phyloP scores from a whole-genome alignment of 2,113 vertebrate genomes.

The Azemiops feae region DNA sequence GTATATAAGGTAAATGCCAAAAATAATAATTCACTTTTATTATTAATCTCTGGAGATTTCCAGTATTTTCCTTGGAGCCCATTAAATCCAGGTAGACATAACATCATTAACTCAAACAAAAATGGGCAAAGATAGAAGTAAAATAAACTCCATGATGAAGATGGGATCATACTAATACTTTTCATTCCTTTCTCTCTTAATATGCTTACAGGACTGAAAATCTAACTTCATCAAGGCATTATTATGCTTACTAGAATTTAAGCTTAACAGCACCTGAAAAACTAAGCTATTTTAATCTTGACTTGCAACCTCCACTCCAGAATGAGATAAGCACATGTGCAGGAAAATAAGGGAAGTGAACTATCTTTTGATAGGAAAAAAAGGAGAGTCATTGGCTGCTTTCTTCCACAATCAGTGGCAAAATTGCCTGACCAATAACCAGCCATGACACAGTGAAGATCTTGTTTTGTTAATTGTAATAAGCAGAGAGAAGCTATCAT shows the following conservation, averaged over 20 bases:
- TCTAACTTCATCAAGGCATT: not conserved
- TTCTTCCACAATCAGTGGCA: too few relatives aligned
- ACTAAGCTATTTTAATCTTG: not conserved
- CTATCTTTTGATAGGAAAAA: not conserved
- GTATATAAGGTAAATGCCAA: not conserved
- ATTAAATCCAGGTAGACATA: not conserved
- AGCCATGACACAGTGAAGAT: too few relatives aligned
- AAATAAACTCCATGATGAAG: not conserved
- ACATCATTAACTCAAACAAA: not conserved
- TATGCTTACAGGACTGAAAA: not conserved
- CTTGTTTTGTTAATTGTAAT: too few relatives aligned
- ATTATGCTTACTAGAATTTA: not conserved
- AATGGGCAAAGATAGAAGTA: not conserved
- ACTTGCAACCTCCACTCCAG: not conserved
- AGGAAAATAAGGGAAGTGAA: not conserved
- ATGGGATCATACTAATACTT: not conserved
- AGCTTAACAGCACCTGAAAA: not conserved
- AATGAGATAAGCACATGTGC: not conserved
- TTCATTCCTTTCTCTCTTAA: not conserved
- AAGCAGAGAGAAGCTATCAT: too few relatives aligned
- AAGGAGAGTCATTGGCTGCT: not conserved
- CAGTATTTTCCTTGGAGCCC: not conserved
- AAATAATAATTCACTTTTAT: not conserved
- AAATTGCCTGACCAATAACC: too few relatives aligned
- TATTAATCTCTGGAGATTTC: not conserved